These are phyloP conservation scores for Clostera curtula DNA, from an alignment of 2,888 invertebrate genomes.

Conservation along the genomic window DNA sequence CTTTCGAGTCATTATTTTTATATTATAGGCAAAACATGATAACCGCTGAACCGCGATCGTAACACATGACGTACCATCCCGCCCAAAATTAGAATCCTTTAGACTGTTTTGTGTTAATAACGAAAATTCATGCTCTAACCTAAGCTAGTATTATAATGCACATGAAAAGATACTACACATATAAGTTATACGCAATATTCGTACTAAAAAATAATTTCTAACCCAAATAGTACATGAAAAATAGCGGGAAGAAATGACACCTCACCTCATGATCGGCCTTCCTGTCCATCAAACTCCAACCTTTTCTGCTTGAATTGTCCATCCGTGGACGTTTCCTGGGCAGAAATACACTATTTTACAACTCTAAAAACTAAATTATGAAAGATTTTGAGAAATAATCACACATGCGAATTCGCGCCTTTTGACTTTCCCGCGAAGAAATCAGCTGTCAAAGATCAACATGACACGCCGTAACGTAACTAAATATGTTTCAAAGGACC, in stretches of 20 bases:
- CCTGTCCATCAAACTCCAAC: conserved; percentile 65
- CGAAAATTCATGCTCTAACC: no score
- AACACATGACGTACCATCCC: conserved; percentile 2
- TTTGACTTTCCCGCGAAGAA: conserved; percentile 63
- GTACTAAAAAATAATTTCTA: conserved; percentile 13
- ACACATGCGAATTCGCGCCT: conserved; percentile 45
- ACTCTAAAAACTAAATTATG: conserved; percentile 1
- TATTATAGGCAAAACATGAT: no score
- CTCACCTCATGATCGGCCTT: conserved; percentile 61
- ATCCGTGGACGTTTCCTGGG: conserved; percentile 52
- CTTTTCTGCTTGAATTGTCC: conserved; percentile 46
- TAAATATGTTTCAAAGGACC: no score
- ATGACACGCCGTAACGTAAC: no score
- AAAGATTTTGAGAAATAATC: conserved; percentile 12
- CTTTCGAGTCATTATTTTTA: no score
- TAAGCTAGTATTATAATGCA: no score
- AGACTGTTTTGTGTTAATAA: no score
- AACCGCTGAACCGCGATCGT: no score
- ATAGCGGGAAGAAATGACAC: conserved; percentile 41
- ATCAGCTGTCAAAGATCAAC: conserved; percentile 62
- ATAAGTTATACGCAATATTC: no score
- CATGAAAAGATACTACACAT: no score
- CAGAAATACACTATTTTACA: conserved; percentile 21
- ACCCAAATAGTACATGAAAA: conserved; percentile 38
- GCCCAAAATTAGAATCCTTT: background rate